Conservation (phyloP, 2,888 invertebrate genomes). For the Cordylochernes scorpioides region DNA sequence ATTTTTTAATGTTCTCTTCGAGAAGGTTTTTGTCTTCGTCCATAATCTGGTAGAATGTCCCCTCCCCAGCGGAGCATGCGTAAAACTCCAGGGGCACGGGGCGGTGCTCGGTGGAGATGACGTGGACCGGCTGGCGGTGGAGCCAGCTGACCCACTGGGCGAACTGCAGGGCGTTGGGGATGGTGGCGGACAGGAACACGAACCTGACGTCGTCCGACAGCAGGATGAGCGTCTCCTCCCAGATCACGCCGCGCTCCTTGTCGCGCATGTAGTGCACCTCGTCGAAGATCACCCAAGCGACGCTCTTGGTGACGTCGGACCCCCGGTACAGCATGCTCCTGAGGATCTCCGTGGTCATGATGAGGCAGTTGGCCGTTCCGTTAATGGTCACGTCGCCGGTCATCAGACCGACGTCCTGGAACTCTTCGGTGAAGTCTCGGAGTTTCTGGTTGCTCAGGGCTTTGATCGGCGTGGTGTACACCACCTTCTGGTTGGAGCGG, state of each 20-base stretch:
- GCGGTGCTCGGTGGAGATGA: too few relatives aligned
- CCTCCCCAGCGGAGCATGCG: too few relatives aligned
- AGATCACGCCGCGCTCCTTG: slow-evolving; percentile 84
- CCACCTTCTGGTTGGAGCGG: too few relatives aligned
- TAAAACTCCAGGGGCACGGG: too few relatives aligned
- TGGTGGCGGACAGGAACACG: slow-evolving; percentile 89
- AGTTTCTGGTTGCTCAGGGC: slow-evolving; percentile 97
- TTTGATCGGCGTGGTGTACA: slow-evolving; percentile 98
- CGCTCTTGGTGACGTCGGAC: slow-evolving; percentile 73
- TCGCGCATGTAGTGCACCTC: slow-evolving; percentile 99
- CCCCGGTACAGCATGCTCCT: slow-evolving; percentile 81
- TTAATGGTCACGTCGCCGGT: slow-evolving; percentile 95
- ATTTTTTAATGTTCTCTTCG: too few relatives aligned
- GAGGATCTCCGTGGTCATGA: slow-evolving; percentile 97
- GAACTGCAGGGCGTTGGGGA: slow-evolving; percentile 84
- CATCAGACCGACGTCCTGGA: slow-evolving; percentile 70
- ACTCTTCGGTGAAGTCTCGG: slow-evolving; percentile 74
- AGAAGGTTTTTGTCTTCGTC: too few relatives aligned
- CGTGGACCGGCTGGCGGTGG: too few relatives aligned
- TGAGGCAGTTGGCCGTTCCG: slow-evolving; percentile 68
- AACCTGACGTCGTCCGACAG: slow-evolving; percentile 80
- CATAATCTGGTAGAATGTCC: too few relatives aligned
- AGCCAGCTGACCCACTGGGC: slow-evolving; percentile 37
- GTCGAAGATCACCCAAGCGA: slow-evolving; percentile 96
- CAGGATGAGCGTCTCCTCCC: slow-evolving; percentile 94